phyloP scores from a whole-genome alignment of 2,888 invertebrate species.

The Conops quadrifasciatus region DNA sequence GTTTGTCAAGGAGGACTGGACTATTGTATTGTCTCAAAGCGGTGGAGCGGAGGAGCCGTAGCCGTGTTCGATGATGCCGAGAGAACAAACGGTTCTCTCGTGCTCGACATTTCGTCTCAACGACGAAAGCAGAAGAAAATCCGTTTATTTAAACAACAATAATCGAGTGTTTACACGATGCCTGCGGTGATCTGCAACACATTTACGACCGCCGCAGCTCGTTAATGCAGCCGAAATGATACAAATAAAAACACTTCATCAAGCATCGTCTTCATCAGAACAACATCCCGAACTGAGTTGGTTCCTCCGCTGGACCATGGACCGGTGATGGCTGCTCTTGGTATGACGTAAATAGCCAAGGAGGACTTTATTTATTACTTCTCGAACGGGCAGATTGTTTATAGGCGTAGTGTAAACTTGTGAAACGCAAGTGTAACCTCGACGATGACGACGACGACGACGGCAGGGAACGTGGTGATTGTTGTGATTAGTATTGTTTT shows the following conservation, averaged over 20 bases:
- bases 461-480: too few species aligned
- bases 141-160: conserved; percentile 47
- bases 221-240: conserved; percentile 47
- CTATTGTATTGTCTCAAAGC: background rate
- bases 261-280: conserved; percentile 40
- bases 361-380: too few species aligned
- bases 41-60: too few species aligned
- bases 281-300: background rate
- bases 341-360: too few species aligned
- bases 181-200: conserved; percentile 47
- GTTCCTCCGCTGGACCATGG: too few species aligned
- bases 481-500: too few species aligned
- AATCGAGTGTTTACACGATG: conserved; percentile 46
- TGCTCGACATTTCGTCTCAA: conserved; percentile 25
- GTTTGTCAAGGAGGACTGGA: conserved; percentile 9
- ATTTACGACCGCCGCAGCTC: conserved; percentile 47
- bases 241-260: conserved; percentile 58
- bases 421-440: too few species aligned
- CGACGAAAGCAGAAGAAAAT: background rate
- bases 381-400: too few species aligned
- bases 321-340: too few species aligned
- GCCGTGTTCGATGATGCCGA: too few species aligned
- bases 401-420: too few species aligned
- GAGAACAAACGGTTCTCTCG: background rate
- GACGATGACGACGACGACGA: too few species aligned